phyloP scores from a whole-genome alignment of 2,113 vertebrate species.

The Gavialis gangeticus region DNA sequence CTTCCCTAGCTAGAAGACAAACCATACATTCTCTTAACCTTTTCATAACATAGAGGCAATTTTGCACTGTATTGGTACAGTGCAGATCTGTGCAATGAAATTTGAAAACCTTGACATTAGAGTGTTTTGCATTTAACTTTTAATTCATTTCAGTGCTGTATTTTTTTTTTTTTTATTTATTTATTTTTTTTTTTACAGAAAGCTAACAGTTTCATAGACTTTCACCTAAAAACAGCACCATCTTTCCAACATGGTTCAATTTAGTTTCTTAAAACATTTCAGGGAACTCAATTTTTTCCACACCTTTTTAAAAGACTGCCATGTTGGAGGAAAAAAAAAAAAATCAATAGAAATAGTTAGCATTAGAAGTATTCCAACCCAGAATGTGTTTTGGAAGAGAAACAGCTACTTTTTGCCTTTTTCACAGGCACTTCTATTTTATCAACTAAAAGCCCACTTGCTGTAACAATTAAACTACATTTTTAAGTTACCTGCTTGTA shows the following conservation, averaged over 20 bases:
- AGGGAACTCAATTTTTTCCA: not conserved
- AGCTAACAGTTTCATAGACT: not conserved
- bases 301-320: not conserved
- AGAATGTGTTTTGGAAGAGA: not conserved
- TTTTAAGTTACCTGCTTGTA: slow-evolving; percentile 9
- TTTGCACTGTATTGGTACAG: not conserved
- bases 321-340: not conserved
- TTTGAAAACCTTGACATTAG: not conserved
- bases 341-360: not conserved
- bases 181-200: not conserved
- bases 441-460: not conserved
- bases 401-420: not conserved
- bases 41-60: not conserved
- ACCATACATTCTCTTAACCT: not conserved
- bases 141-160: not conserved
- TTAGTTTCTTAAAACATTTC: not conserved
- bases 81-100: not conserved
- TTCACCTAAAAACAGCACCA: not conserved
- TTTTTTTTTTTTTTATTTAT: not conserved
- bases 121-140: not conserved
- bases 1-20: not conserved
- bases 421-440: not conserved
- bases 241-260: not conserved
- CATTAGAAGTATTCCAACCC: not conserved
- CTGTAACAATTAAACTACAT: not conserved